These are phyloP conservation scores for Gisinianus flammeolus DNA, from an alignment of 2,888 invertebrate species.

Conservation along the genomic window DNA sequence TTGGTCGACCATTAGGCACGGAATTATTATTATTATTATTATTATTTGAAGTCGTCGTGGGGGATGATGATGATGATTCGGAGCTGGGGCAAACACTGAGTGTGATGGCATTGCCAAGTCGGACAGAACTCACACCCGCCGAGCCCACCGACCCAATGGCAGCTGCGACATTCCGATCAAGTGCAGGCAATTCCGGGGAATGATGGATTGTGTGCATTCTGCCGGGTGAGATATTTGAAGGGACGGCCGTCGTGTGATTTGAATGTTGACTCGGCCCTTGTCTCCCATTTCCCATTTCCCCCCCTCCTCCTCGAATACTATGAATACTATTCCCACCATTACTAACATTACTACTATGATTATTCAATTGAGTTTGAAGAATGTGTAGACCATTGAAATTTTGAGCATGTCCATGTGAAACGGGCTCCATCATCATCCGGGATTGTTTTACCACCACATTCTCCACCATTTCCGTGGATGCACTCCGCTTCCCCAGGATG, in stretches of 20 bases:
- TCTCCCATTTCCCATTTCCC: background rate
- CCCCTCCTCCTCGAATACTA: background rate
- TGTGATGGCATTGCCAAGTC: constrained; percentile 50
- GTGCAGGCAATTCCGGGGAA: background rate
- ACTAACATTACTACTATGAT: background rate
- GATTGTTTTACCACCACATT: constrained; percentile 14
- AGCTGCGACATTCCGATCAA: constrained; percentile 40
- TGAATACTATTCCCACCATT: background rate
- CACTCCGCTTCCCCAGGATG: constrained; percentile 19
- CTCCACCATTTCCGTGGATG: constrained; percentile 11
- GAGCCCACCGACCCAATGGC: constrained; percentile 46
- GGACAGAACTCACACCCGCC: constrained; percentile 27
- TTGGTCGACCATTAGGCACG: background rate
- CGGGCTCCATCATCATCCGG: background rate
- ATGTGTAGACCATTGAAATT: constrained; percentile 7
- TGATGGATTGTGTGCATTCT: background rate
- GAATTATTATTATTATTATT: background rate
- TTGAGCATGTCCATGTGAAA: background rate
- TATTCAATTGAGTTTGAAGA: background rate
- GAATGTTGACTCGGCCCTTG: background rate
- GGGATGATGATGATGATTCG: background rate
- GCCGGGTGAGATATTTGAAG: constrained; percentile 9
- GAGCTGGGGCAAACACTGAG: constrained; percentile 48
- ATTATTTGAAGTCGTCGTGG: background rate
- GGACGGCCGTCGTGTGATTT: background rate